These are phyloP conservation scores for Limnephilus rhombicus DNA, from an alignment of 2,888 invertebrate genomes.

Conservation along the genomic window DNA sequence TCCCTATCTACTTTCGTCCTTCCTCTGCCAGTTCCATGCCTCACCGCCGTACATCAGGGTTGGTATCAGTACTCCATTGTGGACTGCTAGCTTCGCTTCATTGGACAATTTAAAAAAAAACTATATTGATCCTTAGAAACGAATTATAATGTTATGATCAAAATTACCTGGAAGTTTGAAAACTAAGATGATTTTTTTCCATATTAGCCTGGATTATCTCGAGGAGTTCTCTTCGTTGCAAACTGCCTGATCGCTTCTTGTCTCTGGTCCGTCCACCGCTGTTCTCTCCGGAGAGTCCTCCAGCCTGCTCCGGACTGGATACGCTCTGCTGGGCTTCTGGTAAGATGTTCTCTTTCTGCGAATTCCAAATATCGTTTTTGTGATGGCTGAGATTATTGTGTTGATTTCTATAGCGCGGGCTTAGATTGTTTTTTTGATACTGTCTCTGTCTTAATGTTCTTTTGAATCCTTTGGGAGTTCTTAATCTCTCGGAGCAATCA, in stretches of 20 bases:
- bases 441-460: constrained; percentile 70
- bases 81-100: too few species aligned
- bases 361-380: constrained; percentile 68
- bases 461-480: constrained; percentile 69
- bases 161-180: constrained; percentile 86
- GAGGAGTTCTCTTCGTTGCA: constrained; percentile 89
- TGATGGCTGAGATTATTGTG: constrained; percentile 61
- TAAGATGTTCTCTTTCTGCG: constrained; percentile 64
- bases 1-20: too few species aligned
- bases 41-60: too few species aligned
- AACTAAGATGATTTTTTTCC: constrained; percentile 93
- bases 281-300: constrained; percentile 74
- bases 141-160: not conserved
- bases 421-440: constrained; percentile 67
- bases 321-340: constrained; percentile 52
- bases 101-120: too few species aligned
- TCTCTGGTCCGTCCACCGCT: constrained; percentile 74
- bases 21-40: too few species aligned
- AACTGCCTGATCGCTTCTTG: constrained; percentile 84
- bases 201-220: constrained; percentile 94
- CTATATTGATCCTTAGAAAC: not conserved
- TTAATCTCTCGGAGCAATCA: constrained; percentile 73
- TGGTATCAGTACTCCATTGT: too few species aligned
- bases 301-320: constrained; percentile 68
- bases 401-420: constrained; percentile 67